Evolutionary conservation across 2,888 invertebrate genomes (phyloP).

Genomic region (Didymodactylos carnosus): DNA sequence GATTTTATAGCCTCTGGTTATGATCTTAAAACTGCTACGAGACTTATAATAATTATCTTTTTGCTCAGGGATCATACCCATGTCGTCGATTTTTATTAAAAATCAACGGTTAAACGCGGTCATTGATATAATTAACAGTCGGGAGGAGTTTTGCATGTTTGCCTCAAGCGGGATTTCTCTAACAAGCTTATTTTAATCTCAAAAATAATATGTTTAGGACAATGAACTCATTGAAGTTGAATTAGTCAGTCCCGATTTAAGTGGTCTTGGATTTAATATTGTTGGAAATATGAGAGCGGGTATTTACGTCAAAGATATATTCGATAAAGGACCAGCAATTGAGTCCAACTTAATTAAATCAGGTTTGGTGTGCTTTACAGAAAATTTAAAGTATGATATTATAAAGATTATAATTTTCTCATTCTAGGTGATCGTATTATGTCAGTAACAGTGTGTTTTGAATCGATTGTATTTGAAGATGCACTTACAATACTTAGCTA

Average conservation of each 20-base stretch:
- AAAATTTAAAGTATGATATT: neutral
- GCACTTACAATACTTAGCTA: conserved; percentile 69
- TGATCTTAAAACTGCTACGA: no score
- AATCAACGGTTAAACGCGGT: no score
- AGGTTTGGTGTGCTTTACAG: neutral
- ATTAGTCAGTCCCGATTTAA: neutral
- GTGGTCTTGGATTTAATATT: conserved; percentile 61
- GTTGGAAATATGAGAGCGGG: conserved; percentile 72
- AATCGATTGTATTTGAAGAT: conserved; percentile 70
- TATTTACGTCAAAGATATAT: conserved; percentile 63
- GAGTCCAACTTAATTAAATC: conserved; percentile 46
- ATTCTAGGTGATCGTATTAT: conserved; percentile 62
- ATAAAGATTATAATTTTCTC: conserved; percentile 10
- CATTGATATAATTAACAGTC: no score
- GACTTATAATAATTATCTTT: no score
- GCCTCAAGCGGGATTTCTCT: no score
- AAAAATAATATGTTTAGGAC: neutral
- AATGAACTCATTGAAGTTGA: neutral
- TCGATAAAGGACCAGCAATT: conserved; percentile 65
- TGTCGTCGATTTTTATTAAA: no score
- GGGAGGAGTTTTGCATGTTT: no score
- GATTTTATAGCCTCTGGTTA: no score
- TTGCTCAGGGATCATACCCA: no score
- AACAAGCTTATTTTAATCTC: no score
- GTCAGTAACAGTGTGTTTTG: conserved; percentile 63